phyloP scores from a whole-genome alignment of 2,888 invertebrate genomes.

The Trypoxylon attenuatum region DNA sequence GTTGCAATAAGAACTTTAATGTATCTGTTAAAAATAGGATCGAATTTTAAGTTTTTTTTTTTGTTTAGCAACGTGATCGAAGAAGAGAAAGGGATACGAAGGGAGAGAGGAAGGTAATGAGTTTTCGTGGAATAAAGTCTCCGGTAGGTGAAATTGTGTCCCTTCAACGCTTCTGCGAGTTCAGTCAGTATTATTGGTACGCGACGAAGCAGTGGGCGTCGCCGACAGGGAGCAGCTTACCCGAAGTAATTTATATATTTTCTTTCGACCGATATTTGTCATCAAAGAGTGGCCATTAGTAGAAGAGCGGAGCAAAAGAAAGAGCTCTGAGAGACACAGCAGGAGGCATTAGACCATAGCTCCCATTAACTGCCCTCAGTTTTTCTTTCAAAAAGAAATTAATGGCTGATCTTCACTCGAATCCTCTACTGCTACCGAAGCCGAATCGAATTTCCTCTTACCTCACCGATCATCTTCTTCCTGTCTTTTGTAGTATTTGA shows the following conservation, averaged over 20 bases:
- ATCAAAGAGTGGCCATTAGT: conserved; percentile 75
- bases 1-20: too few relatives aligned
- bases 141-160: conserved; percentile 3
- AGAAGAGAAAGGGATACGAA: too few relatives aligned
- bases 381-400: conserved; percentile 72
- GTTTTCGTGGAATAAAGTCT: not conserved
- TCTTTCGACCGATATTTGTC: conserved; percentile 73
- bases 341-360: conserved; percentile 73
- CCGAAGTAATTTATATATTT: conserved; percentile 73
- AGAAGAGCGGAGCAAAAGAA: conserved; percentile 63
- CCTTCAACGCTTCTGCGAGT: not conserved
- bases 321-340: conserved; percentile 67
- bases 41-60: too few relatives aligned
- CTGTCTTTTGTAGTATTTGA: not conserved
- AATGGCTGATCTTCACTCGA: conserved; percentile 68
- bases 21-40: too few relatives aligned
- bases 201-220: conserved; percentile 35
- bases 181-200: conserved; percentile 29
- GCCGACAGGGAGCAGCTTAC: conserved; percentile 54
- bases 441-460: conserved; percentile 13
- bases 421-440: conserved; percentile 33
- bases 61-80: too few relatives aligned
- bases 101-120: too few relatives aligned
- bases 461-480: not conserved
- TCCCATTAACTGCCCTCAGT: conserved; percentile 71